phyloP scores from a whole-genome alignment of 2,797 vertebrate species.

The Microctenopoma stevenorrisi region DNA sequence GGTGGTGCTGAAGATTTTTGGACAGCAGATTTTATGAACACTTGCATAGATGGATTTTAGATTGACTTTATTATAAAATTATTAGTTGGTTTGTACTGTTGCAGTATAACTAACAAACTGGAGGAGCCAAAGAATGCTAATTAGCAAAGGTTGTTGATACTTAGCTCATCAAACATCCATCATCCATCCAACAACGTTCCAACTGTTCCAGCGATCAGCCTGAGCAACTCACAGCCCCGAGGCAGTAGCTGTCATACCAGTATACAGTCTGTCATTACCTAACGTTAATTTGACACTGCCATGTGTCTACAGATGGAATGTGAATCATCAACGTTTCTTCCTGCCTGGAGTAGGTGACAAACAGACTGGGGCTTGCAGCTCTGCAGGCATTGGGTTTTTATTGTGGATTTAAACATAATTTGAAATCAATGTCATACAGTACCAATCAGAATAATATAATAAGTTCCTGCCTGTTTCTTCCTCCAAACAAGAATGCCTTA shows the following conservation, averaged over 20 bases:
- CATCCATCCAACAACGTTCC: slow-evolving; percentile 26
- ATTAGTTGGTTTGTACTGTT: slow-evolving; percentile 15
- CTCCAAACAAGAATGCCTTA: no score
- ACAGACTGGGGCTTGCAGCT: background rate
- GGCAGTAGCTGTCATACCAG: slow-evolving; percentile 49
- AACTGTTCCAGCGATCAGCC: slow-evolving; percentile 26
- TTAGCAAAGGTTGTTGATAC: slow-evolving; percentile 39
- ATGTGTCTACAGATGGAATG: slow-evolving; percentile 48
- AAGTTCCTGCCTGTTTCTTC: no score
- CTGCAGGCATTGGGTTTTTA: background rate
- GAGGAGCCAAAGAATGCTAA: slow-evolving; percentile 45
- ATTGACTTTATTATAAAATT: background rate
- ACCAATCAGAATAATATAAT: no score
- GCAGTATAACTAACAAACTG: slow-evolving; percentile 24
- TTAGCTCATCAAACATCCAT: slow-evolving; percentile 32
- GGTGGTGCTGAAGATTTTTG: no score
- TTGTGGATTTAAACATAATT: background rate
- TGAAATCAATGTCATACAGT: background rate
- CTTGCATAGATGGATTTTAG: no score
- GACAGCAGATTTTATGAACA: no score
- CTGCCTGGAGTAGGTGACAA: slow-evolving; percentile 14
- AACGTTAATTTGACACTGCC: slow-evolving; percentile 48
- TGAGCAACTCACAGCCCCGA: slow-evolving; percentile 30
- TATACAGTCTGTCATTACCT: slow-evolving; percentile 55
- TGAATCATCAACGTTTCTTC: slow-evolving; percentile 22